Percentiles rank a stretch among this genome's conserved stretches.
phyloP scores from a whole-genome alignment of 2,888 invertebrate genomes.

The Macropis europaea region DNA sequence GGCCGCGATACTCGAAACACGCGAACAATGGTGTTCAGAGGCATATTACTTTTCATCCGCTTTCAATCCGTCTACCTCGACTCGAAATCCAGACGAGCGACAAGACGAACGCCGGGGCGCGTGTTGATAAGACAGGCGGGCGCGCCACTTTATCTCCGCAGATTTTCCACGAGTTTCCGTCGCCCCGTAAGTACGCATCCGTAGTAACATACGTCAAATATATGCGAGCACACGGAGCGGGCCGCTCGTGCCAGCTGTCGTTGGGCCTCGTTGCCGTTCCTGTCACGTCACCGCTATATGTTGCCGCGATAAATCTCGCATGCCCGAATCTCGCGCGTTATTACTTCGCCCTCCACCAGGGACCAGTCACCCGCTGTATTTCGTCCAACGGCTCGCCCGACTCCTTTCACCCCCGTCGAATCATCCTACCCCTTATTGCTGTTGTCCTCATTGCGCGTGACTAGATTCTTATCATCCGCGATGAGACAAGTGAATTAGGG shows the following conservation, averaged over 20 bases:
- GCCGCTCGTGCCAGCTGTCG: constrained; percentile 61
- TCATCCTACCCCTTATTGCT: constrained; percentile 33
- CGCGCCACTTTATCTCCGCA: background rate
- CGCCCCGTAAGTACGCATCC: background rate
- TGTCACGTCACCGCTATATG: constrained; percentile 67
- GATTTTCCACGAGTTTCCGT: background rate
- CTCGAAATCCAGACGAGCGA: no score
- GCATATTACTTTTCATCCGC: no score
- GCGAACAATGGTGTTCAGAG: no score
- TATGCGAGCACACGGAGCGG: constrained; percentile 20
- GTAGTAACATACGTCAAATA: constrained; percentile 20
- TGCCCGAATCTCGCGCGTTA: constrained; percentile 66
- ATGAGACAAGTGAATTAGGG: constrained; percentile 16
- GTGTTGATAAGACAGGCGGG: background rate
- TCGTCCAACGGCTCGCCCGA: constrained; percentile 14
- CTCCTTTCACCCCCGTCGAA: background rate
- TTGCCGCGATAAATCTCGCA: constrained; percentile 69
- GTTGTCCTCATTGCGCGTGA: constrained; percentile 33
- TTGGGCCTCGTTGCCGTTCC: constrained; percentile 68
- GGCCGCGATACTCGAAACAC: no score
- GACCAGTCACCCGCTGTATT: constrained; percentile 44
- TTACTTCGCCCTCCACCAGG: constrained; percentile 57
- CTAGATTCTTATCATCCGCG: background rate
- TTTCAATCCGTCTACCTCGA: background rate
- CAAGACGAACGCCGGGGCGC: background rate